These are phyloP conservation scores for Poeciliopsis presidionis DNA, from an alignment of 2,797 vertebrate species.

Conservation along the genomic window DNA sequence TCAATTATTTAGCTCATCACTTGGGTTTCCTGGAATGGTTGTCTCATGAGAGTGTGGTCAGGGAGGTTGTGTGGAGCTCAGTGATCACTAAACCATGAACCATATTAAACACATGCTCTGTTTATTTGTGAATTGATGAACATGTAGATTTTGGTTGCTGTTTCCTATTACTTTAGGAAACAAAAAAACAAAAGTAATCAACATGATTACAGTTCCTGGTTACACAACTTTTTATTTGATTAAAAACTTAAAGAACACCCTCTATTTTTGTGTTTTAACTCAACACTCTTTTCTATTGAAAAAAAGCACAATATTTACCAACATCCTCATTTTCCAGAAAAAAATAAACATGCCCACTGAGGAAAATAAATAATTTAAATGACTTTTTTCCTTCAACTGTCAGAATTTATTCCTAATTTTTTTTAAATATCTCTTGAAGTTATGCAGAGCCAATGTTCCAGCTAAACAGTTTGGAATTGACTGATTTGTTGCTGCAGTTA, in stretches of 20 bases:
- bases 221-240: background rate
- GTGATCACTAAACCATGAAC: background rate
- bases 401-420: slow-evolving; percentile 24
- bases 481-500: slow-evolving; percentile 7
- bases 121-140: slow-evolving; percentile 6
- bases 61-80: slow-evolving; percentile 10
- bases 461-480: background rate
- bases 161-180: background rate
- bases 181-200: background rate
- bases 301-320: slow-evolving; percentile 30
- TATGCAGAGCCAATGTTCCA: slow-evolving; percentile 15
- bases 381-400: slow-evolving; percentile 19
- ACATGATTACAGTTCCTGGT: background rate
- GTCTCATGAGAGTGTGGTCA: background rate
- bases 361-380: slow-evolving; percentile 48
- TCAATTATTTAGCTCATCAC: slow-evolving; percentile 67
- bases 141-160: background rate
- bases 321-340: slow-evolving; percentile 25
- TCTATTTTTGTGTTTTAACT: background rate
- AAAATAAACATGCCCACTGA: slow-evolving; percentile 8
- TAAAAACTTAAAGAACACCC: background rate
- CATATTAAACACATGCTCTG: background rate
- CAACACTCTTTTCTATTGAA: background rate
- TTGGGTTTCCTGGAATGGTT: slow-evolving; percentile 55
- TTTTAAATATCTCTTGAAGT: slow-evolving; percentile 27